Percentiles rank a stretch among this genome's conserved stretches.
phyloP scores from a whole-genome alignment of 53 echinoderm and acorn worm genomes.

The Patiria pectinifera region DNA sequence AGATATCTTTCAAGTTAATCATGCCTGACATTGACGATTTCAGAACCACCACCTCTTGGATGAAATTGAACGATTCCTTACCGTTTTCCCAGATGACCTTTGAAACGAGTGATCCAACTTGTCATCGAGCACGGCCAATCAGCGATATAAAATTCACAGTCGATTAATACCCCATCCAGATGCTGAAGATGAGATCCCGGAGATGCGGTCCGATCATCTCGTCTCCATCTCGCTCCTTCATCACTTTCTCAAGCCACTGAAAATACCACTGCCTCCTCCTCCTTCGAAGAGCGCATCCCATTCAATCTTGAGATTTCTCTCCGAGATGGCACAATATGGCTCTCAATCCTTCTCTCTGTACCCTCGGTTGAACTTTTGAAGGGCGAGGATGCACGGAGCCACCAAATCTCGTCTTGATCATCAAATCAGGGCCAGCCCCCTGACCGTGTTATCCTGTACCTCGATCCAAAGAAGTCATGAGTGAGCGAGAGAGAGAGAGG shows the following conservation, averaged over 20 bases:
- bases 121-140: not conserved
- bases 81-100: not conserved
- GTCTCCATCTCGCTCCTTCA: not conserved
- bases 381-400: not conserved
- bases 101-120: not conserved
- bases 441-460: slow-evolving; percentile 49
- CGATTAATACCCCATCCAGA: not conserved
- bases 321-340: not conserved
- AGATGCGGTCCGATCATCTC: not conserved
- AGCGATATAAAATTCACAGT: not conserved
- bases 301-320: not conserved
- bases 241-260: not conserved
- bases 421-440: slow-evolving; percentile 38
- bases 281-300: slow-evolving; percentile 6
- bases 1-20: too few species aligned
- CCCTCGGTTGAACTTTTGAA: slow-evolving; percentile 52
- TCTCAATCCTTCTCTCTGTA: not conserved
- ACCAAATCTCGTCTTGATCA: slow-evolving; percentile 40
- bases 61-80: not conserved
- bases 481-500: not conserved
- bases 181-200: not conserved
- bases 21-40: not conserved
- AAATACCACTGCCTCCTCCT: not conserved
- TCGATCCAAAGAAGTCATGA: not conserved
- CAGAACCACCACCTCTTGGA: not conserved